Evolutionary conservation across 2,888 invertebrate genomes (phyloP).

Genomic region (Stenchaetothrips biformis): DNA sequence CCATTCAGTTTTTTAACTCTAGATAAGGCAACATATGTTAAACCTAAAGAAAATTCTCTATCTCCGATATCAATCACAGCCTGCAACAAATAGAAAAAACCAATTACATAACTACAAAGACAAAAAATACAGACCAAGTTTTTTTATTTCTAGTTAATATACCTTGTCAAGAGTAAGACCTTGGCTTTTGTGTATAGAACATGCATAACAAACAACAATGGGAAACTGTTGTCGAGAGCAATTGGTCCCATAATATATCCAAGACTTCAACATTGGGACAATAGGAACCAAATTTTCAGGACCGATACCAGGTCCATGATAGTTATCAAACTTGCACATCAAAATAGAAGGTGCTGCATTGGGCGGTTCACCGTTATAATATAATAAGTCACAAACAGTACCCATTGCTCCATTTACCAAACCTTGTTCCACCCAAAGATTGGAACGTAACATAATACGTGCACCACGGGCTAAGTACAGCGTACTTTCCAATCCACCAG

Average conservation of each 20-base stretch:
- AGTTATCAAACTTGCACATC: slow-evolving; percentile 1
- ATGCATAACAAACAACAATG: background rate
- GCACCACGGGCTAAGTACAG: background rate
- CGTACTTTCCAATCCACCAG: background rate
- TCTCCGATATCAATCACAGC: background rate
- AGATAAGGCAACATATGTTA: too few species aligned
- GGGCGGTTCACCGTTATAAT: background rate
- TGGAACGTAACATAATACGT: background rate
- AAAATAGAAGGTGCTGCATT: background rate
- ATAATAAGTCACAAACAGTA: background rate
- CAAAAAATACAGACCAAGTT: background rate
- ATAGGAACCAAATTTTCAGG: background rate
- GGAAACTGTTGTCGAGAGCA: too few species aligned
- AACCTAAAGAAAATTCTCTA: too few species aligned
- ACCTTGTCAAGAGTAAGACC: background rate
- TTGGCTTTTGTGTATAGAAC: background rate
- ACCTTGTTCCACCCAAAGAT: background rate
- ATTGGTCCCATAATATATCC: too few species aligned
- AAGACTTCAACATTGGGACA: background rate
- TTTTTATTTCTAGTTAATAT: background rate
- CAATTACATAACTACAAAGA: background rate
- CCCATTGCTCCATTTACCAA: background rate
- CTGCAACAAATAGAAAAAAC: background rate
- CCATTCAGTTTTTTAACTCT: too few species aligned
- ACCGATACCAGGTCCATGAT: background rate